A percentile compares a stretch with the other conserved stretches of the same genome.
Conservation (phyloP, 2,797 vertebrate species). For the Ceryle rudis region DNA sequence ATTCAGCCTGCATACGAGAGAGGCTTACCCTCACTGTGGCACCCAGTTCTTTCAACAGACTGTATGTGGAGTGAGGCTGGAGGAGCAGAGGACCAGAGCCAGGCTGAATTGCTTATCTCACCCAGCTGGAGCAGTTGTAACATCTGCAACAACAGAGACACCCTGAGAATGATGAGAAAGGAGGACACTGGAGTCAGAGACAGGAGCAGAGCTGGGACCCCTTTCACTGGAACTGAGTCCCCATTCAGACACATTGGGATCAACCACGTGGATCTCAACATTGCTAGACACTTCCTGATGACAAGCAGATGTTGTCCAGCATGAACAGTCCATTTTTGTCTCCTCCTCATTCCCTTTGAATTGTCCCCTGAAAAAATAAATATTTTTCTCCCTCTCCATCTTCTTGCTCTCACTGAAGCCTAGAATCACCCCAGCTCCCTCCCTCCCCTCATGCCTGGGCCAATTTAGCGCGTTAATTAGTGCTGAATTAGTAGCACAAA, state of each 20-base stretch:
- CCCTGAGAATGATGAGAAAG: neutral
- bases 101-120: neutral
- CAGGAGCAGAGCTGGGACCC: neutral
- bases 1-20: neutral
- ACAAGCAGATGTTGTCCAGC: neutral
- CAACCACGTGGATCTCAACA: neutral
- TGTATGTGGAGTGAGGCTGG: accelerated
- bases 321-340: neutral
- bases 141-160: neutral
- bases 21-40: neutral
- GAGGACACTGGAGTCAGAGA: neutral
- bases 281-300: neutral
- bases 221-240: neutral
- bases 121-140: neutral
- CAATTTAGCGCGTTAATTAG: slow-evolving; percentile 77
- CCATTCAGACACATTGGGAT: neutral
- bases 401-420: neutral
- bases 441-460: neutral
- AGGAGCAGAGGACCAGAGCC: neutral
- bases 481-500: slow-evolving; percentile 73
- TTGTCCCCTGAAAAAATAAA: neutral
- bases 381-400: neutral
- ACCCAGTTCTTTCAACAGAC: neutral
- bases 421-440: neutral
- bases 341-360: neutral